Evolutionary conservation across 1,140 invertebrate species (phyloP), one percentile per base, ranked within the genome.

Genomic region (Papilio dardanus): DNA sequence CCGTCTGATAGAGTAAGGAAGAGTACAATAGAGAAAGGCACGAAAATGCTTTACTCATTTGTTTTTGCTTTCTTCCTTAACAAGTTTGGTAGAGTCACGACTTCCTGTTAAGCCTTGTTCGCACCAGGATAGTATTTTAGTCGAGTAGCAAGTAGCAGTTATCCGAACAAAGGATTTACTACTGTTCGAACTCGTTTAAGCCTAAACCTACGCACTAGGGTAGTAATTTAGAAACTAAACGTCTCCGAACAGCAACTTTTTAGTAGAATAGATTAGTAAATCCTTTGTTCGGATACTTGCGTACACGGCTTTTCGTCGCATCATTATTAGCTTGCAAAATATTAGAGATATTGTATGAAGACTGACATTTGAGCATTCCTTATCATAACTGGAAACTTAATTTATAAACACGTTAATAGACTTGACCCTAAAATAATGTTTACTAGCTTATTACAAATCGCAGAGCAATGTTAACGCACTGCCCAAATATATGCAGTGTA

Each of bases 401-500:
- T 19, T 19, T 33, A 67, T 67, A 10, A 8, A 67, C 33, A 3
- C 30, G 65, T 19, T 67, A 67, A 67, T 35, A 14, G 31, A 35
- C 28, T 67, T 35, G 65, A 68, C 33, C n/a, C 33, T 37, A 37
- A 19, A 0, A n/a, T 66, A 33, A n/a, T 37, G 33, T 68, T 68
- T 19, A 24, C n/a, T 68, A 40, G 0, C 3, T 19, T 21, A 19
- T 35, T 68, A 68, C 33, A 24, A 68, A 40, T 68, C 19, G 14
- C 12, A 58, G 74, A 35, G 46, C 74, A 14, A 71, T n/a, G 74
- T 71, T 76, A 76, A 76, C 66, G 30, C 21, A 33, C 42, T 71
- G 24, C 67, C 77, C 76, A 82, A 80, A 82, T 82, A 83, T 76
- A 65, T 79, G 74, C 74, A 80, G 80, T 81, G 71, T 54, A 33